Evolutionary conservation across 2,888 invertebrate species (phyloP).

Genomic region (Ypsolopha sequella): DNA sequence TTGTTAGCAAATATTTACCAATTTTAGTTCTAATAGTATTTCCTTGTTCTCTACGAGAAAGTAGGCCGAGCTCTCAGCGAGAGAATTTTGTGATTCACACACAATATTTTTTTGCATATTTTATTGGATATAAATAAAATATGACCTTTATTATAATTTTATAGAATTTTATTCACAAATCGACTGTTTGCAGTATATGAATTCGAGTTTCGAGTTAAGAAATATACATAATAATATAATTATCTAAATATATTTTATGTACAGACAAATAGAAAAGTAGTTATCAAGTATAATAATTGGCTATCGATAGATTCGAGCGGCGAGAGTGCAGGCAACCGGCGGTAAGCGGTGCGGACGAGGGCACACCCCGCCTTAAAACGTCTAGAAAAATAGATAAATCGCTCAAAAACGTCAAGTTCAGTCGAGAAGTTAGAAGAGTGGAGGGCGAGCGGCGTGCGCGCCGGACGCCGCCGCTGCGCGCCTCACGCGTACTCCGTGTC

Average conservation of each 20-base stretch:
- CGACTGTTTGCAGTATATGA: constrained; percentile 67
- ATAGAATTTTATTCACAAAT: constrained; percentile 58
- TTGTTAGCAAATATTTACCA: too few relatives aligned
- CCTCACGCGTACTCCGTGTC: constrained; percentile 82
- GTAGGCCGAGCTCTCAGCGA: too few relatives aligned
- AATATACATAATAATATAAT: constrained; percentile 67
- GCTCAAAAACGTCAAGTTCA: constrained; percentile 69
- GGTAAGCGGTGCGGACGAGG: constrained; percentile 67
- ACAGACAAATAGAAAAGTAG: constrained; percentile 70
- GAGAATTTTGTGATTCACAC: too few relatives aligned
- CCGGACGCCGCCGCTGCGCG: constrained; percentile 13
- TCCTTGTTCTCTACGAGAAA: too few relatives aligned
- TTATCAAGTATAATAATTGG: constrained; percentile 62
- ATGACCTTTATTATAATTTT: not conserved
- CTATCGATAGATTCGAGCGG: constrained; percentile 67
- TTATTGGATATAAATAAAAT: not conserved
- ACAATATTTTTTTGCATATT: not conserved
- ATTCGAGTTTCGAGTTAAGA: constrained; percentile 67
- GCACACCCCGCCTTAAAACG: constrained; percentile 67
- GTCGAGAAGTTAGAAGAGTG: constrained; percentile 61
- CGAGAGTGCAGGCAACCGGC: constrained; percentile 67
- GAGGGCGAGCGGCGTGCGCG: constrained; percentile 21
- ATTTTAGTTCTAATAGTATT: too few relatives aligned
- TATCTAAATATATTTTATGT: constrained; percentile 71
- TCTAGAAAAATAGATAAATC: constrained; percentile 72